A percentile compares a stretch with the other conserved stretches of the same genome.
Evolutionary conservation across 1,140 invertebrate species (phyloP).

Genomic region (Cotesia chilonis): DNA sequence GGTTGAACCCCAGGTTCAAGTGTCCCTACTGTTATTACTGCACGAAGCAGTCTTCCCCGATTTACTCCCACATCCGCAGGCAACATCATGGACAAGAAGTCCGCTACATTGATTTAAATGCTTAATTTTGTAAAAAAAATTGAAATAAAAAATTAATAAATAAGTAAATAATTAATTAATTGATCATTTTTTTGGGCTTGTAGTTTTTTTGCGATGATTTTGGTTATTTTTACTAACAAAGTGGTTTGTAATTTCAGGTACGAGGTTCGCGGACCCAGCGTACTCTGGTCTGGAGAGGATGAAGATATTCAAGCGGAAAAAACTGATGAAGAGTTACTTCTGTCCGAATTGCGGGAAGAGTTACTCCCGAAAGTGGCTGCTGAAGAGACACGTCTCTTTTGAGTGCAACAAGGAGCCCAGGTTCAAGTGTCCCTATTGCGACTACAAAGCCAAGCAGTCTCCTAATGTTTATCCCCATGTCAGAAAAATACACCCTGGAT

Average conservation of each 20-base stretch:
- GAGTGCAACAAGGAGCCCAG: no score
- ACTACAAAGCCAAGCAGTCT: background rate
- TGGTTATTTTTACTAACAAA: no score
- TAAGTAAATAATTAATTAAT: no score
- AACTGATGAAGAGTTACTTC: background rate
- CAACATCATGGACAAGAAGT: slow-evolving; percentile 32
- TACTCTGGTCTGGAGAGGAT: no score
- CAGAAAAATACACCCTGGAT: slow-evolving; percentile 9
- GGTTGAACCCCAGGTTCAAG: slow-evolving; percentile 64
- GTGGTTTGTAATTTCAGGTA: no score
- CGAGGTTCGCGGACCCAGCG: no score
- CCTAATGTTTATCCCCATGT: slow-evolving; percentile 21
- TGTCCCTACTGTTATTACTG: slow-evolving; percentile 59
- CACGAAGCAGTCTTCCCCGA: slow-evolving; percentile 41
- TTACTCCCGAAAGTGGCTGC: slow-evolving; percentile 16
- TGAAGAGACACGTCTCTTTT: background rate
- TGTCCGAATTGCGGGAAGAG: slow-evolving; percentile 62
- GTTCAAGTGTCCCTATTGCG: slow-evolving; percentile 10
- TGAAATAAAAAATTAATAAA: background rate
- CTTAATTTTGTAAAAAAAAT: background rate
- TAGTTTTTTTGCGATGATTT: no score
- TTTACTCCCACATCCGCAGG: slow-evolving; percentile 38
- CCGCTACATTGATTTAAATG: slow-evolving; percentile 1
- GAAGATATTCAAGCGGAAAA: no score
- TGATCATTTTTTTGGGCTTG: no score